A percentile compares a stretch with the other conserved stretches of the same genome.
phyloP scores from a whole-genome alignment of 2,113 vertebrate species.

The Alexandromys fortis region DNA sequence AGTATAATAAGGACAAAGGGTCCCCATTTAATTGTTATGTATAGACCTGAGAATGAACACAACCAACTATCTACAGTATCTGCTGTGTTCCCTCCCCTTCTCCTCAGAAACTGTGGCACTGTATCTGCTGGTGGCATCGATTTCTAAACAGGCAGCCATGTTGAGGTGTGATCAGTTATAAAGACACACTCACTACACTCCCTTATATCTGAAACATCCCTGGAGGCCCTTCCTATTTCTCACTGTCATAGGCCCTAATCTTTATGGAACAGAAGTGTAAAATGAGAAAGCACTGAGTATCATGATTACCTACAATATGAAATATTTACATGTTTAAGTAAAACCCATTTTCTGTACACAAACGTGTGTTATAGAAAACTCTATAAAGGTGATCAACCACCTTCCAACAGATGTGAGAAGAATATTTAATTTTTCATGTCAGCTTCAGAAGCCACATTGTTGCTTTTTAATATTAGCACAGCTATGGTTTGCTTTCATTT shows the following conservation, averaged over 20 bases:
- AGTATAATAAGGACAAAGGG: slow-evolving; percentile 47
- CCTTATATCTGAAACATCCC: slow-evolving; percentile 90
- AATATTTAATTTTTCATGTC: background rate
- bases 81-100: slow-evolving; percentile 20
- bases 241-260: slow-evolving; percentile 91
- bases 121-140: slow-evolving; percentile 57
- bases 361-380: background rate
- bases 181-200: slow-evolving; percentile 89
- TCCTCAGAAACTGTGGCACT: slow-evolving; percentile 36
- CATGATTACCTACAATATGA: slow-evolving; percentile 81
- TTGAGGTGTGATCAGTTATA: slow-evolving; percentile 92
- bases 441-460: background rate
- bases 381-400: background rate
- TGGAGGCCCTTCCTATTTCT: slow-evolving; percentile 88
- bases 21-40: slow-evolving; percentile 59
- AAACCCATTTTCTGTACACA: slow-evolving; percentile 26
- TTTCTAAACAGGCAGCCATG: slow-evolving; percentile 89
- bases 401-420: background rate
- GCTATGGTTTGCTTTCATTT: background rate
- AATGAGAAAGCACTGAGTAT: slow-evolving; percentile 84
- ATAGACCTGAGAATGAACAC: slow-evolving; percentile 45
- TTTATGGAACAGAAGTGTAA: slow-evolving; percentile 88
- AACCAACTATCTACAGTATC: slow-evolving; percentile 12
- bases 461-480: background rate
- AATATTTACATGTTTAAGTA: slow-evolving; percentile 51